A percentile compares a stretch with the other conserved stretches of the same genome.
Evolutionary conservation across 2,888 invertebrate genomes (phyloP).

Genomic region (Candidula unifasciata): DNA sequence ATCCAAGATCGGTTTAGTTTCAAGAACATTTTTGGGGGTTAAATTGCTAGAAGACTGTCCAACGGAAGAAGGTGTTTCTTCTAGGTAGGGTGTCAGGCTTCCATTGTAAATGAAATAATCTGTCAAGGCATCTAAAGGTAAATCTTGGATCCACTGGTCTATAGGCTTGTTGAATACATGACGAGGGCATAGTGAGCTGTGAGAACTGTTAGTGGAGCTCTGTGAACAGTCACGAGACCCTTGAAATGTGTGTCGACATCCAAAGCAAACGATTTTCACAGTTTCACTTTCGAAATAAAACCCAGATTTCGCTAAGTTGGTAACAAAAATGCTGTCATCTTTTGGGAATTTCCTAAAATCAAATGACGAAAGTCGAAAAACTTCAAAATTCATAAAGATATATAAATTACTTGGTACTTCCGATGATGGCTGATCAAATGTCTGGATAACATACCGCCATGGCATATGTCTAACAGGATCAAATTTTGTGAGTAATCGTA

Average conservation of each 20-base stretch:
- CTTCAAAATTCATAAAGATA: conserved; percentile 21
- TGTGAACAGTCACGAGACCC: neutral
- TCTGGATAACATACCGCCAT: neutral
- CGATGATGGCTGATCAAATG: neutral
- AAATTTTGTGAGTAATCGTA: neutral
- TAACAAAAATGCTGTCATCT: neutral
- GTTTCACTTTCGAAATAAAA: neutral
- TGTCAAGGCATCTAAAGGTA: neutral
- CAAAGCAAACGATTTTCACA: conserved; percentile 15
- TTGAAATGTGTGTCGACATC: neutral
- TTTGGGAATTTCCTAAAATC: neutral
- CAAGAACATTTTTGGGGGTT: neutral
- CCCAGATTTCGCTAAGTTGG: conserved; percentile 25
- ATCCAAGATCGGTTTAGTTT: neutral
- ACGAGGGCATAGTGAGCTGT: conserved; percentile 9
- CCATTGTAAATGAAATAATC: neutral
- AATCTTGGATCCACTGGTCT: neutral
- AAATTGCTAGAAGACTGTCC: neutral
- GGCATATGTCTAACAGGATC: neutral
- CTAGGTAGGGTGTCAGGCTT: neutral
- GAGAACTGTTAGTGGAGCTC: neutral
- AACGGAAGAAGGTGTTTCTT: neutral
- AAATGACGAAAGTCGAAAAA: conserved; percentile 38
- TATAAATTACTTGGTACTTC: neutral
- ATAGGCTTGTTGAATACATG: neutral